Conservation (phyloP, 1,140 invertebrate species). For the Drosophila parabipectinata region DNA sequence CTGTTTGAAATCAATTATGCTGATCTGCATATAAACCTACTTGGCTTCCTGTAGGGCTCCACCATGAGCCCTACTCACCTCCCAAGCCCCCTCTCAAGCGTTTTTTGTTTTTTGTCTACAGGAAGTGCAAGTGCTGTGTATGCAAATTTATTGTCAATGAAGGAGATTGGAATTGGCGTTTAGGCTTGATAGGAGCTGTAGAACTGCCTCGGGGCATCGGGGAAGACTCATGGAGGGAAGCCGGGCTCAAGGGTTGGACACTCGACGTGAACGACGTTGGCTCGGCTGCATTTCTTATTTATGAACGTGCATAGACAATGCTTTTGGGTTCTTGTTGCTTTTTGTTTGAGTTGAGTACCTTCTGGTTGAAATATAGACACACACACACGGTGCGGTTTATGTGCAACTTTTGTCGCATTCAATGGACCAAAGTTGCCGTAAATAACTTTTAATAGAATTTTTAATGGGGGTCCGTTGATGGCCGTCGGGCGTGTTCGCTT, state of each 20-base stretch:
- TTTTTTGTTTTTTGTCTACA: constrained; percentile 8
- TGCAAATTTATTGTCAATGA: constrained; percentile 82
- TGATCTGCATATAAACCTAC: constrained; percentile 82
- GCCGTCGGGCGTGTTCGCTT: constrained; percentile 12
- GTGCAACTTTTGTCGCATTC: constrained; percentile 63
- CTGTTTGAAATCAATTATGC: constrained; percentile 82
- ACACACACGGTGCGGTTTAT: constrained; percentile 6
- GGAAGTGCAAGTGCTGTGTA: constrained; percentile 73
- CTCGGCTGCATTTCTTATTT: constrained; percentile 79
- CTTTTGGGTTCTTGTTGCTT: constrained; percentile 41
- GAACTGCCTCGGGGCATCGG: neutral
- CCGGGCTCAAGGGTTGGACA: constrained; percentile 22
- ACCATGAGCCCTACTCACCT: neutral
- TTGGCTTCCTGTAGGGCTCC: constrained; percentile 55
- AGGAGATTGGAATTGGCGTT: constrained; percentile 32
- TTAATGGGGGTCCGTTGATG: constrained; percentile 52
- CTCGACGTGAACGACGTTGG: constrained; percentile 34
- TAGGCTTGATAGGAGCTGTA: constrained; percentile 3
- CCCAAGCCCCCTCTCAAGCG: neutral
- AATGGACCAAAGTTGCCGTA: constrained; percentile 78
- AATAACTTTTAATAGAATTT: constrained; percentile 83
- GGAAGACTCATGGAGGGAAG: neutral
- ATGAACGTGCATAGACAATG: constrained; percentile 81
- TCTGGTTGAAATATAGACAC: constrained; percentile 7
- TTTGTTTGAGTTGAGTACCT: constrained; percentile 53